A percentile compares a stretch with the other conserved stretches of the same genome.
Evolutionary conservation across 2,113 vertebrate genomes (phyloP).

Genomic region (Dissostichus mawsoni): DNA sequence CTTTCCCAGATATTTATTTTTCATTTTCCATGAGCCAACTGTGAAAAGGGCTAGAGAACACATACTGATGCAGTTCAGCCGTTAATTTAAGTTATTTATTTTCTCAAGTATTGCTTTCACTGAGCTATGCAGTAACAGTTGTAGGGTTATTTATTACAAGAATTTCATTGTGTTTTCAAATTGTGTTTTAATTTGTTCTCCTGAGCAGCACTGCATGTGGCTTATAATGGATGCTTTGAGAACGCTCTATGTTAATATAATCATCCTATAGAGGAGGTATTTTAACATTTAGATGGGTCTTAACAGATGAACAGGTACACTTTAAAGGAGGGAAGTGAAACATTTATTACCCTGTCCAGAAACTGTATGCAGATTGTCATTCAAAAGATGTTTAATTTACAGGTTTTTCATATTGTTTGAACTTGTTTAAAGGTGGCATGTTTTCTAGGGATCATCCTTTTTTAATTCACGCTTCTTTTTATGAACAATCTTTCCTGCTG

Average conservation of each 20-base stretch:
- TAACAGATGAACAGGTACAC: neutral
- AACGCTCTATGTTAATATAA: neutral
- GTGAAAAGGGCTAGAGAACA: slow-evolving; percentile 84
- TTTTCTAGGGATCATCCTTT: neutral
- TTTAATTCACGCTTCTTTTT: neutral
- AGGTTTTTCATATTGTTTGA: neutral
- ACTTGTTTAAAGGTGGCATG: neutral
- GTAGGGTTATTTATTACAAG: slow-evolving; percentile 66
- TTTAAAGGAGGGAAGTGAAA: neutral
- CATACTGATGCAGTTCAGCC: slow-evolving; percentile 62
- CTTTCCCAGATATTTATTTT: slow-evolving; percentile 21
- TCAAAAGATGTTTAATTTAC: neutral
- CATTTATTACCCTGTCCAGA: neutral
- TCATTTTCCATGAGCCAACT: slow-evolving; percentile 62
- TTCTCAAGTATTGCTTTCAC: slow-evolving; percentile 60
- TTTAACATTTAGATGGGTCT: neutral
- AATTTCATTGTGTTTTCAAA: slow-evolving; percentile 38
- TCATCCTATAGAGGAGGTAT: neutral
- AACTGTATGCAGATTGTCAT: slow-evolving; percentile 14
- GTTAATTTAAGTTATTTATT: slow-evolving; percentile 70
- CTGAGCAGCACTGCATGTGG: slow-evolving; percentile 41
- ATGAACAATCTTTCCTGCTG: neutral
- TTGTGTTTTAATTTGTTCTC: neutral
- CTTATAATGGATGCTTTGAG: slow-evolving; percentile 17
- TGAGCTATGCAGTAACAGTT: slow-evolving; percentile 73